These are phyloP conservation scores for Carcharodon carcharias DNA, from an alignment of 2,797 vertebrate species.

Conservation along the genomic window DNA sequence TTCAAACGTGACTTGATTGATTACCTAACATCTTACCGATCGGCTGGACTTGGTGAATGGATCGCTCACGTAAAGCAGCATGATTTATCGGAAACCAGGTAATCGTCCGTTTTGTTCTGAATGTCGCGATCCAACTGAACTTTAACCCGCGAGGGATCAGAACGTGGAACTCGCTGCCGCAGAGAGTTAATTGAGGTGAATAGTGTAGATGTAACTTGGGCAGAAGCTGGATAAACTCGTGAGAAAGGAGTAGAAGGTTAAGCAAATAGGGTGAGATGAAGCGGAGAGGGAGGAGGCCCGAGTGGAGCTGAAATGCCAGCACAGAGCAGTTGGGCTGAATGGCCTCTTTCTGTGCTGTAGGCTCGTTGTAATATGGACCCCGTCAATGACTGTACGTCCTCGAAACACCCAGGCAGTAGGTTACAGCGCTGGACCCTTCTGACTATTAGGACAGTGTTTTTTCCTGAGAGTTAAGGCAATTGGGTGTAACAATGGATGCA, in stretches of 20 bases:
- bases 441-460: background rate
- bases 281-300: background rate
- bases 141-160: background rate
- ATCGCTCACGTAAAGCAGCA: slow-evolving; percentile 76
- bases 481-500: background rate
- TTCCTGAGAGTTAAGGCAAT: background rate
- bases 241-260: background rate
- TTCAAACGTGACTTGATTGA: slow-evolving; percentile 85
- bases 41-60: slow-evolving; percentile 74
- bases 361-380: background rate
- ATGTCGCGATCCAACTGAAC: background rate
- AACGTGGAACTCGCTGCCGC: background rate
- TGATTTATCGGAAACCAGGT: slow-evolving; percentile 83
- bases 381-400: accelerated
- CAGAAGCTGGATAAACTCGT: background rate
- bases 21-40: slow-evolving; percentile 75
- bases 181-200: background rate
- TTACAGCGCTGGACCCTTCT: background rate
- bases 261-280: background rate
- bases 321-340: background rate
- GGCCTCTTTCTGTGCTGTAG: background rate
- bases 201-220: too few relatives aligned
- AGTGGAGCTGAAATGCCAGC: background rate
- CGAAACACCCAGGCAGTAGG: background rate
- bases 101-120: background rate